A percentile compares a stretch with the other conserved stretches of the same genome.
Conservation (phyloP, 2,888 invertebrate genomes). For the Gisinianus flammeolus region DNA sequence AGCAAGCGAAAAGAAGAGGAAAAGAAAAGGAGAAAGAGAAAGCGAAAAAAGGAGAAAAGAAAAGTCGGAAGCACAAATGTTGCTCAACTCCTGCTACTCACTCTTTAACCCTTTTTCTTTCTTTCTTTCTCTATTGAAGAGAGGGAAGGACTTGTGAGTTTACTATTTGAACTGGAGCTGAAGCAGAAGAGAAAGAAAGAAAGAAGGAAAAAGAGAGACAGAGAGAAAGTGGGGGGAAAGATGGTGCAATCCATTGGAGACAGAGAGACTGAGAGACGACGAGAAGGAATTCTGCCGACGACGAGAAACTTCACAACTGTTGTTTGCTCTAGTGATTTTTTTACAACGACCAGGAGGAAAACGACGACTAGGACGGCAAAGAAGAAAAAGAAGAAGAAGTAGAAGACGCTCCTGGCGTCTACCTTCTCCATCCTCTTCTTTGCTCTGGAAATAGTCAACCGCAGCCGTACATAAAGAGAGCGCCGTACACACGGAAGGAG, state of each 20-base stretch:
- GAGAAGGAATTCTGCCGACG: constrained; percentile 15
- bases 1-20: not conserved
- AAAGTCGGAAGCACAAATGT: not conserved
- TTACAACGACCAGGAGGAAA: not conserved
- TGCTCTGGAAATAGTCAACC: not conserved
- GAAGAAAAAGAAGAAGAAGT: too few relatives aligned
- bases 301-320: constrained; percentile 47
- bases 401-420: too few relatives aligned
- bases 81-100: not conserved
- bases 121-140: not conserved
- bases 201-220: not conserved
- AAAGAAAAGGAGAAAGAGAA: not conserved
- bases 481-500: not conserved
- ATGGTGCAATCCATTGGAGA: constrained; percentile 20
- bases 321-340: constrained; percentile 46
- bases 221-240: not conserved
- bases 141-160: not conserved
- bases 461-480: not conserved
- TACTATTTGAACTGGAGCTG: not conserved
- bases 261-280: constrained; percentile 1
- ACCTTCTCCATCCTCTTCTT: constrained; percentile 2
- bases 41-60: not conserved
- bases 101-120: not conserved
- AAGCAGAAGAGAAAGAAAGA: not conserved
- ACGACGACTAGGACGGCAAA: not conserved